phyloP scores from a whole-genome alignment of 2,888 invertebrate genomes.

The Thysanoteuthis rhombus region DNA sequence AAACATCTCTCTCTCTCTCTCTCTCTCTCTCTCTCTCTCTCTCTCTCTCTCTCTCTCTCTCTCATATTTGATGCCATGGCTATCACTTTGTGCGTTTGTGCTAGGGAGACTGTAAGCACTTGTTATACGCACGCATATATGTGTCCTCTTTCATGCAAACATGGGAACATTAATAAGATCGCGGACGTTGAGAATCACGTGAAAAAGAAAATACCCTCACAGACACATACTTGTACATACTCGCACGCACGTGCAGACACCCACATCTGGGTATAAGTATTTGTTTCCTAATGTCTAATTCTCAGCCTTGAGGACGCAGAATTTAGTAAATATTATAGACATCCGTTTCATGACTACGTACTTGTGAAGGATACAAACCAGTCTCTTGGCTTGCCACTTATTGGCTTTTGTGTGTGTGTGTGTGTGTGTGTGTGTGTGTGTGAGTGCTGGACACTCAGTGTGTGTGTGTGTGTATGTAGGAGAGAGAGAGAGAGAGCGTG shows the following conservation, averaged over 20 bases:
- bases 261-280: neutral
- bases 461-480: neutral
- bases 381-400: neutral
- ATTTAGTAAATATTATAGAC: neutral
- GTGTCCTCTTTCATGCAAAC: neutral
- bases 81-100: neutral
- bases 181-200: too few species aligned
- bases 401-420: neutral
- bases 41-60: neutral
- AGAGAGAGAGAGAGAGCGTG: too few species aligned
- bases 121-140: neutral
- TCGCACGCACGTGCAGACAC: neutral
- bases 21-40: neutral
- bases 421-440: neutral
- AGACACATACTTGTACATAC: neutral
- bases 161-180: neutral
- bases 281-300: neutral
- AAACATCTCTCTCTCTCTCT: neutral
- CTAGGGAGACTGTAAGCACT: neutral
- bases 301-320: neutral
- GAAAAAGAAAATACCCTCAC: too few species aligned
- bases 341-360: neutral
- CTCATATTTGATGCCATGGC: too few species aligned
- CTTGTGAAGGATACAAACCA: neutral
- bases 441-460: neutral